Evolutionary conservation across 2,797 vertebrate genomes (phyloP), one percentile per base, ranked within the genome.

Genomic region (Fistularia commersonii): DNA sequence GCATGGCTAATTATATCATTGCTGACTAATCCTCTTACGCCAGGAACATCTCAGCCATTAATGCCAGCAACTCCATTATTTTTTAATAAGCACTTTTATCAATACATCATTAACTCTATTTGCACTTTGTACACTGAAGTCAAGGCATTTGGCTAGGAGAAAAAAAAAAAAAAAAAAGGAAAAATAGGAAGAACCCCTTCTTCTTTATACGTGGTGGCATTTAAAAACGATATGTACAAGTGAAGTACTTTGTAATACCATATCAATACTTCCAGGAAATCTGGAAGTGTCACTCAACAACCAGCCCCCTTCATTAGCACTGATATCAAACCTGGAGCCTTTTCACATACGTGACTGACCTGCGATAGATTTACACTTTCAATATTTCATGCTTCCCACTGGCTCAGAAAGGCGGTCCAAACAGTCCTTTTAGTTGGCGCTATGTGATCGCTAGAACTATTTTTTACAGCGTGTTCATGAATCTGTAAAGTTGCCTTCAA

Each of bases 61-160:
- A 64, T 65, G 58, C 71, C 72, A 73, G 51, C 60, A 76, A 63
- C 77, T 77, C 53, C 66, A 80, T 77, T 63, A 76, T 81, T 84
- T 83, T 88, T 90, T 90, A 87, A 80, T 90, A 86, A 82, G 80
- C 83, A 85, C 65, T 84, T 81, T 81, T 76, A 78, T 84, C 74
- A 84, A 86, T 86, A 89, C 85, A 87, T 83, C 61, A 65, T 80
- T 61, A 54, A 72, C 68, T 75, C 81, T 84, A 89, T 87, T 80
- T 87, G 76, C 77, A 90, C 75, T 88, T 89, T 85, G 55, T 87
- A 90, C 80, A 89, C 37, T 66, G 72, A 83, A 86, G 70, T 86
- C 84, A 88, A 89, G 82, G 84, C 84, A 84, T 84, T 89, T 82
- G 82, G 83, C 86, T 85, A 83, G 23, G 23, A 23, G 23, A 83